Percentiles rank a stretch among this genome's conserved stretches.
These are phyloP conservation scores for Caenorhabditis macrosperma DNA, from an alignment of 2,888 invertebrate species.

Conservation along the genomic window DNA sequence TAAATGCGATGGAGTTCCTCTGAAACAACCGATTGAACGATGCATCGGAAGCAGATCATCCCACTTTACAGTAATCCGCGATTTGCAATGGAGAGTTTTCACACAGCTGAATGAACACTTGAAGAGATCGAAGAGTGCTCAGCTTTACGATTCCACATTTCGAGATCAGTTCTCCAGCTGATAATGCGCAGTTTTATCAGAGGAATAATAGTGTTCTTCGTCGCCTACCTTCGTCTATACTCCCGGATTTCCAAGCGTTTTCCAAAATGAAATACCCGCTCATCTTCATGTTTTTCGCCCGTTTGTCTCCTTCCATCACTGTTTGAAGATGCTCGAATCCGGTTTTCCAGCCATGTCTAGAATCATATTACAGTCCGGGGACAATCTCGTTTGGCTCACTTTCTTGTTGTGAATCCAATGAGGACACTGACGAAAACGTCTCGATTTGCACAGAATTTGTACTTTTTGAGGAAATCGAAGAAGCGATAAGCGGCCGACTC, in stretches of 20 bases:
- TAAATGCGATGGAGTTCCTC: constrained; percentile 19
- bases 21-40: constrained; percentile 13
- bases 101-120: constrained; percentile 33
- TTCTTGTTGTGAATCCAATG: constrained; percentile 20
- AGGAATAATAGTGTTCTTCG: background rate
- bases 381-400: constrained; percentile 4
- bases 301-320: constrained; percentile 25
- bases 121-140: constrained; percentile 14
- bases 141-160: constrained; percentile 6
- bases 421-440: constrained; percentile 44
- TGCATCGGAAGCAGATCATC: background rate
- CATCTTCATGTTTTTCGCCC: constrained; percentile 46
- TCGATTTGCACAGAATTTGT: constrained; percentile 52
- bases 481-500: constrained; percentile 22
- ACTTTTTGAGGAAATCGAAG: constrained; percentile 45
- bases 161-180: constrained; percentile 20
- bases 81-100: constrained; percentile 5
- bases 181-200: background rate
- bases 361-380: background rate
- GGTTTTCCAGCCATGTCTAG: constrained; percentile 30
- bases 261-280: constrained; percentile 38
- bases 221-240: constrained; percentile 25
- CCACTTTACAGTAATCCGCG: constrained; percentile 44
- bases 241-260: constrained; percentile 13
- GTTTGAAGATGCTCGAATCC: constrained; percentile 8